Percentiles rank a stretch among this genome's conserved stretches.
Conservation (phyloP, 2,113 vertebrate genomes). For the Daboia siamensis region DNA sequence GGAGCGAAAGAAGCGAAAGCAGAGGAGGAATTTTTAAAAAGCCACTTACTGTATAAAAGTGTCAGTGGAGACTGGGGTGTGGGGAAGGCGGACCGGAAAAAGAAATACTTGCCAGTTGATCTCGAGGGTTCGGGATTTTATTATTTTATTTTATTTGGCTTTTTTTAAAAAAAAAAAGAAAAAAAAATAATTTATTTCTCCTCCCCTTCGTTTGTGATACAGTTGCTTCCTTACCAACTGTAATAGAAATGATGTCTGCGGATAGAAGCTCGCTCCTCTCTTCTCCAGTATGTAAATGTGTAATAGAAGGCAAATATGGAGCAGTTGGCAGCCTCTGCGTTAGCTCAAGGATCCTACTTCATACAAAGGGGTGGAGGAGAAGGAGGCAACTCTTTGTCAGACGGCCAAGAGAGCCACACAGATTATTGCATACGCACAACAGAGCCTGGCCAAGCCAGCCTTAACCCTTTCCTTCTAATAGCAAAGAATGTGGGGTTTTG, state of each 20-base stretch:
- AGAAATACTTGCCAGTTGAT: slow-evolving; percentile 63
- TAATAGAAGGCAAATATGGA: slow-evolving; percentile 84
- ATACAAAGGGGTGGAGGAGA: slow-evolving; percentile 56
- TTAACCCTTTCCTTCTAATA: slow-evolving; percentile 66
- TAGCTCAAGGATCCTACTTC: slow-evolving; percentile 79
- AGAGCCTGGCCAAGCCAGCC: slow-evolving; percentile 60
- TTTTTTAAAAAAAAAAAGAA: background rate
- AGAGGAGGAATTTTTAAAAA: slow-evolving; percentile 56
- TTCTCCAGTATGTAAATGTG: slow-evolving; percentile 77
- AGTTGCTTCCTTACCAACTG: slow-evolving; percentile 78
- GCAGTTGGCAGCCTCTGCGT: slow-evolving; percentile 82
- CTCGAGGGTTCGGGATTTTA: slow-evolving; percentile 33
- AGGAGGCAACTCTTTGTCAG: slow-evolving; percentile 73
- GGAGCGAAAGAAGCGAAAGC: slow-evolving; percentile 43
- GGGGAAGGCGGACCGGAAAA: slow-evolving; percentile 53
- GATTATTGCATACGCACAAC: slow-evolving; percentile 69
- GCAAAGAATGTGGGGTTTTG: background rate
- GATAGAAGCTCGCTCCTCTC: slow-evolving; percentile 70
- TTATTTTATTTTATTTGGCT: background rate
- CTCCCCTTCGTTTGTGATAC: slow-evolving; percentile 81
- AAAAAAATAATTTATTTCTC: slow-evolving; percentile 47
- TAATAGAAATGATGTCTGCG: slow-evolving; percentile 88
- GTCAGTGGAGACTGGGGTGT: slow-evolving; percentile 70
- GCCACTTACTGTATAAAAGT: slow-evolving; percentile 88
- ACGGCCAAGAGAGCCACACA: slow-evolving; percentile 71